Conservation (phyloP, 1,140 invertebrate species). For the Mercenaria mercenaria region DNA sequence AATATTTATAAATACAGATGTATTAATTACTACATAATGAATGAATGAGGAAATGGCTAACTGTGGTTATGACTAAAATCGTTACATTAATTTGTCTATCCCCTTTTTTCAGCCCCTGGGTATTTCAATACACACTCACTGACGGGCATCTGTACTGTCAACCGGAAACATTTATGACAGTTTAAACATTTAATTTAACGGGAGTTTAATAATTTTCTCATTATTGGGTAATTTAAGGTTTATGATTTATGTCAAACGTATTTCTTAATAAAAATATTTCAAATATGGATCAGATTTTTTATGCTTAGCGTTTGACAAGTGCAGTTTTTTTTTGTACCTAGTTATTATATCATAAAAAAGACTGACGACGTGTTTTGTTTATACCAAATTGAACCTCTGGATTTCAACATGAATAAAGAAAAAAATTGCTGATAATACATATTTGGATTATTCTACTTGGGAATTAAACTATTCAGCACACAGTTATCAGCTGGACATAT, state of each 20-base stretch:
- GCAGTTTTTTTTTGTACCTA: too few relatives aligned
- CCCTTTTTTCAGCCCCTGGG: background rate
- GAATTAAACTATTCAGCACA: background rate
- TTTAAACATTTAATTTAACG: background rate
- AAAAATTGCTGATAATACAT: background rate
- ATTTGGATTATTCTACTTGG: background rate
- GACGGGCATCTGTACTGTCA: background rate
- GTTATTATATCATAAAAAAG: too few relatives aligned
- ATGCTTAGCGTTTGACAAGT: too few relatives aligned
- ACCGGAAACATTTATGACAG: background rate
- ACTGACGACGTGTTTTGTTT: too few relatives aligned
- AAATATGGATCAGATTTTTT: too few relatives aligned
- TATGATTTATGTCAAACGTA: background rate
- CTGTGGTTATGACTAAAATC: constrained; percentile 7
- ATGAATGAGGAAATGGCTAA: background rate
- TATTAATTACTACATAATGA: background rate
- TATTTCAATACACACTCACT: background rate
- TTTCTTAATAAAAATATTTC: background rate
- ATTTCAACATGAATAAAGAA: too few relatives aligned
- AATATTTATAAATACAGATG: too few relatives aligned
- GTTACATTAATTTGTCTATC: background rate
- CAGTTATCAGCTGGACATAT: background rate
- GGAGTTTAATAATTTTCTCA: background rate
- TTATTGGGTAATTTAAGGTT: background rate
- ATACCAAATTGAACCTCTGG: too few relatives aligned